Conservation (phyloP, 2,113 vertebrate species). For the Cynopterus brachyotis region DNA sequence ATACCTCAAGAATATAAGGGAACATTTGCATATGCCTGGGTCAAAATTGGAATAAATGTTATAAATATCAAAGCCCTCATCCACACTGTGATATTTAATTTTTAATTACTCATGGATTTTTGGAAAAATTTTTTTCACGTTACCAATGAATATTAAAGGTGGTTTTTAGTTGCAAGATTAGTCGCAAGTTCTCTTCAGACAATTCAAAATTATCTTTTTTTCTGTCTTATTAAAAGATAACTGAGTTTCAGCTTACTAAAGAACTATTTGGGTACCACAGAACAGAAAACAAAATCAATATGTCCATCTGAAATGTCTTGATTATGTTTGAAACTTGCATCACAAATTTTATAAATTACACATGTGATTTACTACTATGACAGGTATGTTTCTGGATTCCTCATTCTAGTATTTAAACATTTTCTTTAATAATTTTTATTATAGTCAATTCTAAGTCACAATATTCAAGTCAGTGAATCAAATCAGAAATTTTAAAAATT, state of each 20-base stretch:
- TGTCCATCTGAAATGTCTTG: background rate
- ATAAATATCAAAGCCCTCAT: background rate
- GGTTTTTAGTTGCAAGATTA: constrained; percentile 41
- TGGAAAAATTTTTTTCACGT: background rate
- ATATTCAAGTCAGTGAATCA: background rate
- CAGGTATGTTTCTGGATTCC: background rate
- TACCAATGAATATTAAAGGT: constrained; percentile 17
- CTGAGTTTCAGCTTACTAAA: background rate
- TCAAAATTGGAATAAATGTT: constrained; percentile 26
- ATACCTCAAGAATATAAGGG: background rate
- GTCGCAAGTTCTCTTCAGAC: background rate
- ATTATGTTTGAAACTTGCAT: constrained; percentile 4
- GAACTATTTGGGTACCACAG: background rate
- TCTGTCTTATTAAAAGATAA: background rate
- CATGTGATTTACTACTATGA: constrained; percentile 41
- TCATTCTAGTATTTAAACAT: background rate
- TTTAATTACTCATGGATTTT: background rate
- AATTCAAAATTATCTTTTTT: background rate
- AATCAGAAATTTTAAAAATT: constrained; percentile 19
- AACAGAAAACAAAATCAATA: constrained; percentile 9
- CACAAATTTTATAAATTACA: constrained; percentile 17
- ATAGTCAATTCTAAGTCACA: constrained; percentile 16
- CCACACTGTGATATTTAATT: background rate
- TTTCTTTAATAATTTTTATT: constrained; percentile 35
- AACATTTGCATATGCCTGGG: background rate